A percentile compares a stretch with the other conserved stretches of the same genome.
Conservation (phyloP, 2,113 vertebrate species). For the Paramisgurnus dabryanus region DNA sequence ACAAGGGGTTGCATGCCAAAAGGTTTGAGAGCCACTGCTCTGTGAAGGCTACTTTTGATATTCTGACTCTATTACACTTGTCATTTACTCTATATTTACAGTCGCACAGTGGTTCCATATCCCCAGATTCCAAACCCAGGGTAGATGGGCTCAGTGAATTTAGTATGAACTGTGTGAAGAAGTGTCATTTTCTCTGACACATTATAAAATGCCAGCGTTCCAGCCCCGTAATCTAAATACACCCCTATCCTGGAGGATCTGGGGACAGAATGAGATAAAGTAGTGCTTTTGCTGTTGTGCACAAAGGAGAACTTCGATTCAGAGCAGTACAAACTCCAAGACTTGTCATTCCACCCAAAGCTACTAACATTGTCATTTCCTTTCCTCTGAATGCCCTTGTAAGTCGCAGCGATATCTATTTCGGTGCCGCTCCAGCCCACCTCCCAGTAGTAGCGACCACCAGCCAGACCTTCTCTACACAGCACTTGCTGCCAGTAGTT, state of each 20-base stretch:
- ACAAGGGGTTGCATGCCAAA: too few species aligned
- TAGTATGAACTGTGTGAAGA: constrained; percentile 72
- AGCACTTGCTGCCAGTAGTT: constrained; percentile 78
- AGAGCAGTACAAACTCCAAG: constrained; percentile 81
- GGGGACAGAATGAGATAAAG: constrained; percentile 54
- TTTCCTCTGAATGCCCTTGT: constrained; percentile 75
- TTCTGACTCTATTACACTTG: too few species aligned
- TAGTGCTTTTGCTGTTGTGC: constrained; percentile 77
- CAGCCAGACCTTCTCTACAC: constrained; percentile 75
- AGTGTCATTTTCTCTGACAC: constrained; percentile 74
- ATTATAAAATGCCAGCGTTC: constrained; percentile 76
- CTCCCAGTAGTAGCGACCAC: constrained; percentile 78
- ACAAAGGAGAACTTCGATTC: constrained; percentile 79
- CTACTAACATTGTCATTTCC: constrained; percentile 76
- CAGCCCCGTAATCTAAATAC: constrained; percentile 74
- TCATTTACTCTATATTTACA: constrained; percentile 50
- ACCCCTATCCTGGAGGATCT: constrained; percentile 72
- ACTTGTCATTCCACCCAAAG: constrained; percentile 81
- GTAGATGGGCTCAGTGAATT: constrained; percentile 77
- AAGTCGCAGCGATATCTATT: constrained; percentile 73
- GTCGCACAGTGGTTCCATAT: constrained; percentile 65
- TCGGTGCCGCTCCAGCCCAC: constrained; percentile 77
- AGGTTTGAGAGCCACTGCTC: too few species aligned
- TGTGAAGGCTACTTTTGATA: too few species aligned
- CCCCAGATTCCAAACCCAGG: constrained; percentile 83